Percentiles rank a stretch among this genome's conserved stretches.
Conservation (phyloP, 2,797 vertebrate species). For the Mergus octosetaceus region DNA sequence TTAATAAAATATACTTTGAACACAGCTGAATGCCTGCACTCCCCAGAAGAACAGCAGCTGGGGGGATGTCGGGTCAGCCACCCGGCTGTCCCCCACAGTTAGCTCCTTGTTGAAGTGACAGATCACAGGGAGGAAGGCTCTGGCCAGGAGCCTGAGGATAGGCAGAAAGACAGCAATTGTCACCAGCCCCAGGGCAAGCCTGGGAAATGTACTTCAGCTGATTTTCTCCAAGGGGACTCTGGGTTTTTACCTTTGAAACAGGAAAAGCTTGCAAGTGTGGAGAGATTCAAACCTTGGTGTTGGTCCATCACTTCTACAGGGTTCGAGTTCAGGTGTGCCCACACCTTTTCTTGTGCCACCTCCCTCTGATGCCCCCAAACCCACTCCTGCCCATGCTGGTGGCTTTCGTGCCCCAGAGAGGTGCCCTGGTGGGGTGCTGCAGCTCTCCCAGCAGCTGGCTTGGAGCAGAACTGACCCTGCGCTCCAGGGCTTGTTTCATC, state of each 20-base stretch:
- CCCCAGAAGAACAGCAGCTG: neutral
- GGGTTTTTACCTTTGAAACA: neutral
- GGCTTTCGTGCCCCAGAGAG: neutral
- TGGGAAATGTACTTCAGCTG: neutral
- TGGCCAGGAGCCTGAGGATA: neutral
- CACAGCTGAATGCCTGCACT: neutral
- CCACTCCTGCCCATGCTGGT: neutral
- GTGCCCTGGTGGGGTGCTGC: neutral
- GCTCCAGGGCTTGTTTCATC: neutral
- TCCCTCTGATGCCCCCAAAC: neutral
- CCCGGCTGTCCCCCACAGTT: rapidly evolving
- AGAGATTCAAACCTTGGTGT: neutral
- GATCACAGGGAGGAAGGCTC: too few species aligned
- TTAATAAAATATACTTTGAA: neutral
- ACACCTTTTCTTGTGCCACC: neutral
- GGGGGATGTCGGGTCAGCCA: rapidly evolving
- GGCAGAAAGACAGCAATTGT: neutral
- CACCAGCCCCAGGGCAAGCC: neutral
- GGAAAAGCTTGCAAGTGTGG: neutral
- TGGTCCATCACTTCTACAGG: neutral
- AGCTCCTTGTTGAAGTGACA: neutral
- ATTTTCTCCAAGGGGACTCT: neutral
- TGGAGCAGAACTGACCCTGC: too few species aligned
- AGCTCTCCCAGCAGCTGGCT: neutral
- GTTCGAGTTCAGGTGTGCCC: neutral